phyloP scores from a whole-genome alignment of 2,888 invertebrate species.

The Acleris holmiana region DNA sequence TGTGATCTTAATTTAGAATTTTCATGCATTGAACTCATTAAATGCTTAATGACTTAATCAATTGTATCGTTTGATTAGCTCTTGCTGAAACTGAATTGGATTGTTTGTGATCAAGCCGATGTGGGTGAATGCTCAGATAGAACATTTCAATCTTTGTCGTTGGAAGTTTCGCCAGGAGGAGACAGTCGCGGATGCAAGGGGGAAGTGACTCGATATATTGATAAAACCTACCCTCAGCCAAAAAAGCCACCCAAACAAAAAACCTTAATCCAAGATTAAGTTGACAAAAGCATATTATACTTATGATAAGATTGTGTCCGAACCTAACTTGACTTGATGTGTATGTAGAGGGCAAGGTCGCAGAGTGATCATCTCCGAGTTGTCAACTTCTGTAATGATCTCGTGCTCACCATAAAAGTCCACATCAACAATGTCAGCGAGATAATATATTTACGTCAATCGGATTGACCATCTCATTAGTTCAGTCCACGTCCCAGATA shows the following conservation, averaged over 20 bases:
- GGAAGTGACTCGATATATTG: too few species aligned
- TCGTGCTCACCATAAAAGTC: slow-evolving; percentile 7
- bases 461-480: slow-evolving; percentile 74
- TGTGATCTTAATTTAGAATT: slow-evolving; percentile 28
- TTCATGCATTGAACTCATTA: slow-evolving; percentile 21
- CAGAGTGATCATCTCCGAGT: not conserved
- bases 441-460: slow-evolving; percentile 71
- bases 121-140: not conserved
- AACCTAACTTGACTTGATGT: too few species aligned
- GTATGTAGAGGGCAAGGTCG: too few species aligned
- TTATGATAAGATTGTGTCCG: too few species aligned
- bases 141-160: not conserved
- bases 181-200: too few species aligned
- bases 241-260: too few species aligned
- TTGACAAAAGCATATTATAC: too few species aligned
- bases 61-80: slow-evolving; percentile 7
- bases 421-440: slow-evolving; percentile 14
- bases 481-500: slow-evolving; percentile 70
- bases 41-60: slow-evolving; percentile 27
- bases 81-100: not conserved
- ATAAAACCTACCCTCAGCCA: too few species aligned
- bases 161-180: not conserved
- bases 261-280: too few species aligned
- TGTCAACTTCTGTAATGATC: not conserved
- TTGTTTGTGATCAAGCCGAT: slow-evolving; percentile 15